phyloP scores from a whole-genome alignment of 2,113 vertebrate species.

The Ascaphus truei region DNA sequence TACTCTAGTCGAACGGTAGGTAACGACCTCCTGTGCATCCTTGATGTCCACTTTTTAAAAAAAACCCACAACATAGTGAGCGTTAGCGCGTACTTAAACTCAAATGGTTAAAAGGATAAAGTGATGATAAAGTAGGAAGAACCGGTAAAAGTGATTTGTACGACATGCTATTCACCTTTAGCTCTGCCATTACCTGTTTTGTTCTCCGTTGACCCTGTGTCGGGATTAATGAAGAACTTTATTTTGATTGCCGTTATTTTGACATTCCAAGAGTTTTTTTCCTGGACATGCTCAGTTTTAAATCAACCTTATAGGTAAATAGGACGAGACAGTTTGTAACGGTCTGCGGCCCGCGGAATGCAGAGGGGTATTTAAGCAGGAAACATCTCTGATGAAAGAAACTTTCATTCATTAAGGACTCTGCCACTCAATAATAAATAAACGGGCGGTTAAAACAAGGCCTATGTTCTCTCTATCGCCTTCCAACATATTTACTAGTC shows the following conservation, averaged over 20 bases:
- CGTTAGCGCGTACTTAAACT: too few relatives aligned
- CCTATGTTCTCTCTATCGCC: too few relatives aligned
- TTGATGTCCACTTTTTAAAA: too few relatives aligned
- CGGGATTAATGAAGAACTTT: slow-evolving; percentile 2
- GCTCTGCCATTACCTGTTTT: background rate
- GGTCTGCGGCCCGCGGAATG: slow-evolving; percentile 11
- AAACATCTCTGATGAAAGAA: background rate
- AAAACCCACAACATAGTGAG: too few relatives aligned
- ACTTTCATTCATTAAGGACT: background rate
- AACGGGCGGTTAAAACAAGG: too few relatives aligned
- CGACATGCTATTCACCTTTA: background rate
- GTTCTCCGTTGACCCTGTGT: background rate
- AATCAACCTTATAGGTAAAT: background rate
- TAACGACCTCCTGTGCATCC: too few relatives aligned
- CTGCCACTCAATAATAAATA: background rate
- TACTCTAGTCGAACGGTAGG: too few relatives aligned
- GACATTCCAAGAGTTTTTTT: background rate
- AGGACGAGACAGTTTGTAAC: background rate
- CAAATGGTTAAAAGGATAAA: background rate
- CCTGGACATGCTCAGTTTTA: background rate
- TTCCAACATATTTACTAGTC: too few relatives aligned
- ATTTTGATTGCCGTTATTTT: slow-evolving; percentile 1
- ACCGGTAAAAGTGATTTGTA: background rate
- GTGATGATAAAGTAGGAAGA: background rate
- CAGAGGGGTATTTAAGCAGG: background rate